Percentiles rank a stretch among this genome's conserved stretches.
Evolutionary conservation across 2,113 vertebrate species (phyloP).

Genomic region (Perognathus longimembris): DNA sequence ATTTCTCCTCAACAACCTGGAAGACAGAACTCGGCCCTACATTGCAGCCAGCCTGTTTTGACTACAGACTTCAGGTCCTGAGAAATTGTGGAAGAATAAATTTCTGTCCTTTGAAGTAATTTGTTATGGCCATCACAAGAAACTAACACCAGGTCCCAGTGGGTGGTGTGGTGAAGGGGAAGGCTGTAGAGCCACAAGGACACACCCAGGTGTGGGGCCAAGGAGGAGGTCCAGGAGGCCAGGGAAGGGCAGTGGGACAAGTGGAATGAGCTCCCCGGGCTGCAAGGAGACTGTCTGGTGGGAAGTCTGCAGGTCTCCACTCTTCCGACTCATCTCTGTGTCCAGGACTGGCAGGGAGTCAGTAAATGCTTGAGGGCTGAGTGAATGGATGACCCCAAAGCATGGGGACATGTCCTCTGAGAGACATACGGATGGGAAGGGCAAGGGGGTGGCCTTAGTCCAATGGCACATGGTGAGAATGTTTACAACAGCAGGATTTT

Average conservation of each 20-base stretch:
- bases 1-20: neutral
- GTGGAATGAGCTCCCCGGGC: neutral
- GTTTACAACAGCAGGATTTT: neutral
- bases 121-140: neutral
- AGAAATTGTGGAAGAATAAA: neutral
- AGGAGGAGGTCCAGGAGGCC: neutral
- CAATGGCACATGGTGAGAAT: fast-evolving
- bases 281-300: neutral
- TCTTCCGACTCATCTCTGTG: slow-evolving; percentile 54
- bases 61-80: neutral
- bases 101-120: neutral
- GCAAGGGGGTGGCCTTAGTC: fast-evolving
- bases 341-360: neutral
- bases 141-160: neutral
- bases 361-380: slow-evolving; percentile 3
- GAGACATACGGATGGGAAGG: neutral
- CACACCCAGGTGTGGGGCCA: fast-evolving
- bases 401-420: neutral
- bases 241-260: neutral
- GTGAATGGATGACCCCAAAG: neutral
- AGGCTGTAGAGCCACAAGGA: neutral
- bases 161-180: neutral
- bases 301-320: neutral
- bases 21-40: neutral
- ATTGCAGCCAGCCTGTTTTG: neutral